Evolutionary conservation across 2,797 vertebrate species (phyloP), one percentile per base, ranked within the genome.

Genomic region (Coregonus suidteri): DNA sequence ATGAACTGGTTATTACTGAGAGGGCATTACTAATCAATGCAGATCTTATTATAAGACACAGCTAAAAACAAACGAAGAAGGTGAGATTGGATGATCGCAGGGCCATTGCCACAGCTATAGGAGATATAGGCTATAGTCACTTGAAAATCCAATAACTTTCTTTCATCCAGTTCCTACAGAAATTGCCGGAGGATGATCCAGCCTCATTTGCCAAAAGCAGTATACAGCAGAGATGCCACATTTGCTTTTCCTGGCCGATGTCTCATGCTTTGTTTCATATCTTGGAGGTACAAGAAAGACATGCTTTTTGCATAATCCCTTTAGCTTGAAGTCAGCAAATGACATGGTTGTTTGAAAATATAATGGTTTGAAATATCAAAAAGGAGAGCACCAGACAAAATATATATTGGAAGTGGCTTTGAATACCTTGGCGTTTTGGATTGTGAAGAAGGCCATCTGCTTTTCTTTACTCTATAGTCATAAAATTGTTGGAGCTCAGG

Each of bases 251-350:
- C 82, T 84, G 41, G 75, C 77, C 76, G 85, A 81, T 89, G 88
- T 83, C 79, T 87, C 83, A 87, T 59, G 66, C 83, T 90, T 91
- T 91, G 87, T 90, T 85, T 90, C 85, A 85, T 90, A 86, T 89
- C 90, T 90, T 77, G 77, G 72, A 90, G 85, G 82, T 86, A 88
- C 81, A 85, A 87, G 78, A 88, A 87, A 89, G 77, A 83, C 82
- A 80, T 47, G 41, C 41, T 47, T 47, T 47, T 47, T 47, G 41
- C 41, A 47, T 47, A 47, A 47, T 47, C 41, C 41, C 41, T 59
- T 81, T 80, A 89, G 87, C 77, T 81, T 84, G 77, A 85, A 90
- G 87, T 88, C 85, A 89, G 78, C 75, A 74, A 20, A 59, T 88
- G 82, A 86, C 77, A 84, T 83, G 76, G 66, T n/a, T 84, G 86